Base-by-base conservation (phyloP, 2,113 vertebrate species). In the Vulpes lagopus region DNA sequence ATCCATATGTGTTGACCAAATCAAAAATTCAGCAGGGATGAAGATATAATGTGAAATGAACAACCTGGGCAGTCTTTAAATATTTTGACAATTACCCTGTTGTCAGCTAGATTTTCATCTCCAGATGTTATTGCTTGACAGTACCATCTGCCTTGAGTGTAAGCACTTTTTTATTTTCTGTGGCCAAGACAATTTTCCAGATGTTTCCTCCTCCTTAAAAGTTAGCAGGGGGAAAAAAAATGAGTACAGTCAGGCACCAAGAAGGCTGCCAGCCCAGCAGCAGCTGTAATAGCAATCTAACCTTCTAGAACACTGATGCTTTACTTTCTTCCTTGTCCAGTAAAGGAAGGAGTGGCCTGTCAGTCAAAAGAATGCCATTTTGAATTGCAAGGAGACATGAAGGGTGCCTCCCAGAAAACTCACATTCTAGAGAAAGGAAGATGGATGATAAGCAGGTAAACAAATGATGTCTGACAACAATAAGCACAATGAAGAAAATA, bases 121-220 rank as follows among this genome's bases (percentile, higher is more conserved):
- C 94, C 98, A 98, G 98, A 92, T 98, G 97, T 97, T 95, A 79
- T 88, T 97, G 95, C 74, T 67, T 91, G 92, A 84, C 38, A 96
- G 32, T 91, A 57, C 89, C 96, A 98, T 98, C 97, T 98, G 97
- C 94, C 79, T 96, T 11, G 19, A 89, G 91, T 17, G 23, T 27
- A 84, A 91, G 14, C 38, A 51, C 19, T 23, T 90, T 73, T 80
- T 90, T 69, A 80, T 92, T 94, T 97, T 93, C 67, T 71, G 14
- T 64, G 71, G 81, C 62, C 93, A 76, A 86, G 53, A 59, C 51
- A 91, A 51, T 90, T 94, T 93, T 90, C 91, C 91, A 96, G 89
- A 95, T 97, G 96, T 93, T 94, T 94, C 69, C 25, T 69, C 43
- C 30, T 71, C 43, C 64, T 73, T 10, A 89, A 94, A 89, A 83